A percentile compares a stretch with the other conserved stretches of the same genome.
These are phyloP conservation scores for Euphydryas editha DNA, from an alignment of 2,888 invertebrate genomes.

Conservation along the genomic window DNA sequence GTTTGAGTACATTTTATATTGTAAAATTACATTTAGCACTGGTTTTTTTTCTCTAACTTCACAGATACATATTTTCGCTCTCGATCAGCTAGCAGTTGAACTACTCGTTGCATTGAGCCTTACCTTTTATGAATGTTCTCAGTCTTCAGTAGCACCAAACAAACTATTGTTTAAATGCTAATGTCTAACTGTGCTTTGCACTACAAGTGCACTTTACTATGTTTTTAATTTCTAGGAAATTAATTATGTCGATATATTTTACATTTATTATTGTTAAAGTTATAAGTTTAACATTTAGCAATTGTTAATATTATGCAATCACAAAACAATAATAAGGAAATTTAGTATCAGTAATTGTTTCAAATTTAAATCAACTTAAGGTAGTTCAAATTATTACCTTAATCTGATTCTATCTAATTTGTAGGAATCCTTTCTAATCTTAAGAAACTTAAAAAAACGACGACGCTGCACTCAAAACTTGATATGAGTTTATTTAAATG, in stretches of 20 bases:
- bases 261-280: neutral
- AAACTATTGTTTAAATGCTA: constrained; percentile 48
- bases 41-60: neutral
- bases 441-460: neutral
- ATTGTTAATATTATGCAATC: too few species aligned
- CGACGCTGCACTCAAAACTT: neutral
- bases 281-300: neutral
- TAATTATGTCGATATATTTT: constrained; percentile 14
- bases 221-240: constrained; percentile 30
- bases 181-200: constrained; percentile 45
- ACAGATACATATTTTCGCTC: neutral
- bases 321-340: too few species aligned
- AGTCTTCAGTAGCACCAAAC: constrained; percentile 32
- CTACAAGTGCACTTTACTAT: constrained; percentile 43
- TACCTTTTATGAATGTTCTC: constrained; percentile 38
- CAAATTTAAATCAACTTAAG: too few species aligned
- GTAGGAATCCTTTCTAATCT: neutral
- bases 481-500: neutral
- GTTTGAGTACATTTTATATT: too few species aligned
- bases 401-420: neutral
- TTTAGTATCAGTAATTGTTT: too few species aligned
- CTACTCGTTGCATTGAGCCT: constrained; percentile 32
- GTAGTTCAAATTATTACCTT: neutral
- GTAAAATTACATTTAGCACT: neutral
- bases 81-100: constrained; percentile 5